Base-by-base conservation (phyloP, 1,140 invertebrate species). In the Pseudomyrmex dendroicus region DNA sequence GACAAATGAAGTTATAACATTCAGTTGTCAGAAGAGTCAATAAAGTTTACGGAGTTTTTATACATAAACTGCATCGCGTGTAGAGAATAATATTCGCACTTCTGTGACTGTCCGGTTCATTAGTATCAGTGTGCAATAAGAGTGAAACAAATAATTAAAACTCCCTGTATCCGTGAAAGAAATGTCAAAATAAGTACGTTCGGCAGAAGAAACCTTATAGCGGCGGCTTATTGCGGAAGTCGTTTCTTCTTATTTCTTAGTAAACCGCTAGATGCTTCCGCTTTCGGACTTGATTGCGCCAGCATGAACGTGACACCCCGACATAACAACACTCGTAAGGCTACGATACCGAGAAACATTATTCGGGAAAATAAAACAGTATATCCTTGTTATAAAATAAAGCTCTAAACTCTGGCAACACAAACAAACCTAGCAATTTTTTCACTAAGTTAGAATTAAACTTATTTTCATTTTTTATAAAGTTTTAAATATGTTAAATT, bases 321-420 rank as follows among this genome's bases (percentile, higher is more conserved):
- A 50, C 46, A 13, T 20, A 80, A 59, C 66, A 80, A 59, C 66
- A 72, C n/a, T 48, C 46, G 12, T 48, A 12, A 3, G 35, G 35
- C n/a, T 80, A 70, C 54, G 15, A 80, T 78, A 78, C 12, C 48
- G 56, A 77, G 35, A 35, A 35, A 35, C 5, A 35, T 77, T 54
- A 15, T 74, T 25, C 17, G 15, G 10, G 13, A 5, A 15, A 57
- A n/a, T 48, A 35, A 22, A 15, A 5, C n/a, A 17, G 5, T 13
- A n/a, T 25, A 22, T 62, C 4, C 2, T 8, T 1, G 35, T 35
- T 35, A 35, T 35, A 35, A 35, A 35, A 35, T 7, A 35, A 35
- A 35, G 35, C 35, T 35, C 4, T 35, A 35, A 35, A 35, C 35
- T 7, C 35, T 35, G 35, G 5, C 4, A 35, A 35, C 35, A 7